Conservation (phyloP, 37 sponge, comb jelly and placozoan species). For the Sycon ciliatum region DNA sequence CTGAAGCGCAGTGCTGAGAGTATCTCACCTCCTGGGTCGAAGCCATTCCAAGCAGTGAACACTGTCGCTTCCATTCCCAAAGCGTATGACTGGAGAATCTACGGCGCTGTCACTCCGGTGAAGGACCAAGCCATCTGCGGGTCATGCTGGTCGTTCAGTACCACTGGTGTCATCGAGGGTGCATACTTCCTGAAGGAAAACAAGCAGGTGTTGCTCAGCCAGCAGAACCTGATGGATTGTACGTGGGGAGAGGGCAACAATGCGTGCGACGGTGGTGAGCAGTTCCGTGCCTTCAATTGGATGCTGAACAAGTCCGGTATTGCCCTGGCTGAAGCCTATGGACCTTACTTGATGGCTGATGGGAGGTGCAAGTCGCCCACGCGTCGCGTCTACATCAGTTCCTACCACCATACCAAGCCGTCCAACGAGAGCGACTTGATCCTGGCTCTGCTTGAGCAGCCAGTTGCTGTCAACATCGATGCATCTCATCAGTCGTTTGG, state of each 20-base stretch:
- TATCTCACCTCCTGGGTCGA: no score
- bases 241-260: constrained; percentile 95
- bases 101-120: constrained; percentile 91
- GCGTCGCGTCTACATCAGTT: no score
- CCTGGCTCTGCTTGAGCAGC: no score
- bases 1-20: no score
- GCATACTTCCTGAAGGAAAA: constrained; percentile 61
- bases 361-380: constrained; percentile 62
- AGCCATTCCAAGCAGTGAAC: no score
- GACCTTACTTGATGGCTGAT: constrained; percentile 78
- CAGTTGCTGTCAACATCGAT: constrained; percentile 90
- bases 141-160: constrained; percentile 96
- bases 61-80: no score
- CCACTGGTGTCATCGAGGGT: constrained; percentile 86
- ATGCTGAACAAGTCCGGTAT: constrained; percentile 71
- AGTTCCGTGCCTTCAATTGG: constrained; percentile 82
- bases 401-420: no score
- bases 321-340: constrained; percentile 64
- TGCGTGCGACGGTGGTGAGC: constrained; percentile 99
- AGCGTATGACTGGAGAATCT: no score
- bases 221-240: constrained; percentile 82
- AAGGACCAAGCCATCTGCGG: constrained; percentile 99
- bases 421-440: no score
- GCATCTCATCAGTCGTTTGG: constrained; percentile 71
- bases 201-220: not conserved